A percentile compares a stretch with the other conserved stretches of the same genome.
These are phyloP conservation scores for Hiodon tergisus DNA, from an alignment of 2,113 vertebrate species.

Conservation along the genomic window DNA sequence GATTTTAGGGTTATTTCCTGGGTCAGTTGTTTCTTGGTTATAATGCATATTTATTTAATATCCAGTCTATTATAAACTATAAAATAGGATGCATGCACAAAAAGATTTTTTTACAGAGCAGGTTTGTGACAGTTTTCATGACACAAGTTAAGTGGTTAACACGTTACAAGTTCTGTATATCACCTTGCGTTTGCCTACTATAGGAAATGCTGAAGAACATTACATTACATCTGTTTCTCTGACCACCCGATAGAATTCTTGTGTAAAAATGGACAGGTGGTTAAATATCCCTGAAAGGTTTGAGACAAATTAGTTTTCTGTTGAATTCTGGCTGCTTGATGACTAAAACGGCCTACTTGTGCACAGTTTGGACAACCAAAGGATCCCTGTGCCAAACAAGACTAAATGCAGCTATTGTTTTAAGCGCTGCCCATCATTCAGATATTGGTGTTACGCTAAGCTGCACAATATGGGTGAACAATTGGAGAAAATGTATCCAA, in stretches of 20 bases:
- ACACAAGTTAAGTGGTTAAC: neutral
- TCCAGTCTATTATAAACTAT: neutral
- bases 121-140: neutral
- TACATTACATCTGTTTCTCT: neutral
- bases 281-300: neutral
- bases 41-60: neutral
- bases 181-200: neutral
- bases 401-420: conserved; percentile 45
- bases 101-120: neutral
- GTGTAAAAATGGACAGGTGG: neutral
- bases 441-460: neutral
- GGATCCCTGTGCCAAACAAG: conserved; percentile 49
- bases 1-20: neutral
- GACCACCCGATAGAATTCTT: neutral
- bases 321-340: neutral
- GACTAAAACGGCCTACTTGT: neutral
- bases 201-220: neutral
- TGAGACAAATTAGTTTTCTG: neutral
- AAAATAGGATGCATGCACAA: too few relatives aligned
- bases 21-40: neutral
- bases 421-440: conserved; percentile 26
- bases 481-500: neutral
- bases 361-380: neutral
- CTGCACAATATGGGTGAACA: neutral
- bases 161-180: neutral